Evolutionary conservation across 2,888 invertebrate genomes (phyloP).

Genomic region (Phlogophora meticulosa): DNA sequence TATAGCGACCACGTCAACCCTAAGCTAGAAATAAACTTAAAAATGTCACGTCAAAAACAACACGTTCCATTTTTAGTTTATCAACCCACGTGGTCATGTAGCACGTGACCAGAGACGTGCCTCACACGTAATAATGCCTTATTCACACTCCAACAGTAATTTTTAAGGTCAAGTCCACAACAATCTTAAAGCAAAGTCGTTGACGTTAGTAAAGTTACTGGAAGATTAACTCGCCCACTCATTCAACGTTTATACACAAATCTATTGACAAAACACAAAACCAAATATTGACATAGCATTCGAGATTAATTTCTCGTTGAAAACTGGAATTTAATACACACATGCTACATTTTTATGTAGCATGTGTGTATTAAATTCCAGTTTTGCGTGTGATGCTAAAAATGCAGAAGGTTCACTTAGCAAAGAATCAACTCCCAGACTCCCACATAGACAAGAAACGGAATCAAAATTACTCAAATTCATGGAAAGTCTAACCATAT

Average conservation of each 20-base stretch:
- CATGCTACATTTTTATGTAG: too few species aligned
- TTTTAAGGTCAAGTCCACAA: slow-evolving; percentile 61
- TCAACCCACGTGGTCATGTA: slow-evolving; percentile 53
- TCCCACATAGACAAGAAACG: not conserved
- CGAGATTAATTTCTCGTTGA: slow-evolving; percentile 68
- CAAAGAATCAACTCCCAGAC: not conserved
- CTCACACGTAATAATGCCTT: slow-evolving; percentile 47
- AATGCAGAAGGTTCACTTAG: slow-evolving; percentile 39
- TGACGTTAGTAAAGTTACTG: slow-evolving; percentile 59
- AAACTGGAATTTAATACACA: slow-evolving; percentile 66
- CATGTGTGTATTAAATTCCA: too few species aligned
- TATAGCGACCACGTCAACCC: slow-evolving; percentile 18
- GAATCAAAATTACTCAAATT: slow-evolving; percentile 4
- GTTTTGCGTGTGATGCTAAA: not conserved
- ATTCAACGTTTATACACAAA: slow-evolving; percentile 54
- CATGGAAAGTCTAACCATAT: not conserved
- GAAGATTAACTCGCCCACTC: slow-evolving; percentile 64
- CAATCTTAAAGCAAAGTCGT: slow-evolving; percentile 47
- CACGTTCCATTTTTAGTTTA: slow-evolving; percentile 40
- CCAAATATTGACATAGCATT: slow-evolving; percentile 71
- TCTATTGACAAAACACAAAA: slow-evolving; percentile 69
- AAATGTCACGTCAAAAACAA: slow-evolving; percentile 44
- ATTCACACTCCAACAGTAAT: slow-evolving; percentile 56
- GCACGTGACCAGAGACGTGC: slow-evolving; percentile 43
- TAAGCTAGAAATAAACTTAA: slow-evolving; percentile 33